Evolutionary conservation across 2,113 vertebrate species (phyloP).

Genomic region (Podarcis raffonei): DNA sequence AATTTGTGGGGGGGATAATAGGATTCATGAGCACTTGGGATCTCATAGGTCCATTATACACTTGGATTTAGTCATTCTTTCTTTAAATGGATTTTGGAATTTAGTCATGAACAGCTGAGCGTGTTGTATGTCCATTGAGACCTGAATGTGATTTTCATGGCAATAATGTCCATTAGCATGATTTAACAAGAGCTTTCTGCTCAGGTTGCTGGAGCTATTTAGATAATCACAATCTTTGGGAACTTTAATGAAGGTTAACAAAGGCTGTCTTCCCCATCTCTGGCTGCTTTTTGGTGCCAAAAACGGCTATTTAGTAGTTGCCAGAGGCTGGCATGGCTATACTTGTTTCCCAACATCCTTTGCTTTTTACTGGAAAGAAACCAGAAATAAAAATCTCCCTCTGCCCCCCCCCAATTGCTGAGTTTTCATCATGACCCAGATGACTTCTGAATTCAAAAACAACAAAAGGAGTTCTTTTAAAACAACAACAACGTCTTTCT

Average conservation of each 20-base stretch:
- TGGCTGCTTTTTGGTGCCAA: background rate
- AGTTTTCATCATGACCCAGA: no score
- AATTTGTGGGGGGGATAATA: background rate
- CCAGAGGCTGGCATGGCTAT: background rate
- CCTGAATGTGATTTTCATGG: background rate
- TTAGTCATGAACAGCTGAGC: background rate
- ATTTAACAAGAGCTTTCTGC: background rate
- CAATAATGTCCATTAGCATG: background rate
- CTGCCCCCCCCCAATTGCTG: no score
- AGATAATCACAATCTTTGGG: background rate
- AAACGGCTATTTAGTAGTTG: background rate
- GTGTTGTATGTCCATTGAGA: background rate
- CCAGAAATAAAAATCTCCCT: no score
- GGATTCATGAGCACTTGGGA: background rate
- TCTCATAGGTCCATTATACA: background rate
- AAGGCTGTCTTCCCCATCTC: background rate
- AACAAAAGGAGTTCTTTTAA: no score
- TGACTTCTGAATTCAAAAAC: no score
- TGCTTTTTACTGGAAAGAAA: no score
- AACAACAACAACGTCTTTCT: no score
- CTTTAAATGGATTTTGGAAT: conserved; percentile 27
- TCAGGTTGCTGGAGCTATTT: conserved; percentile 31
- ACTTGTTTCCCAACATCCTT: no score
- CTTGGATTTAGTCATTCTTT: conserved; percentile 4
- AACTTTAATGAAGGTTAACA: background rate